These are phyloP conservation scores for Fratercula arctica DNA, from an alignment of 2,797 vertebrate genomes.

Conservation along the genomic window DNA sequence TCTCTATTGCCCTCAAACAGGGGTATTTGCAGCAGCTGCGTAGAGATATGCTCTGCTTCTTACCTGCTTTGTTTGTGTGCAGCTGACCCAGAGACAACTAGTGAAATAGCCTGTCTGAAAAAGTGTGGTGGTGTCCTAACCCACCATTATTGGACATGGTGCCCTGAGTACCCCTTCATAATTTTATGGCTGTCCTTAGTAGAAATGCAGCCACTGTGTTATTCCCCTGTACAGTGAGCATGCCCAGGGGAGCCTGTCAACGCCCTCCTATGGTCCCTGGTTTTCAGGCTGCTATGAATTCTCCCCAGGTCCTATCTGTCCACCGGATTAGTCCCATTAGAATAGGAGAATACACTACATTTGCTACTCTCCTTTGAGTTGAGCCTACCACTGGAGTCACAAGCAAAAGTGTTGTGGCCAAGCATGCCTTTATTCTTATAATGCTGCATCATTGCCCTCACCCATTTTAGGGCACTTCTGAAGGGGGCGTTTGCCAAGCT, in stretches of 20 bases:
- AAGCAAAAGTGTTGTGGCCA: neutral
- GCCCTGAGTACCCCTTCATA: neutral
- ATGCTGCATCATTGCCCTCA: neutral
- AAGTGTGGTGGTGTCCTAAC: neutral
- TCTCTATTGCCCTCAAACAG: neutral
- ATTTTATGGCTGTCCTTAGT: neutral
- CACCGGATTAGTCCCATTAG: fast-evolving
- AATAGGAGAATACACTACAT: neutral
- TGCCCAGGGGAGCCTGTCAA: neutral
- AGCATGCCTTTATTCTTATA: neutral
- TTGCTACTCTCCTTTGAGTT: neutral
- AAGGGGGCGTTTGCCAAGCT: neutral
- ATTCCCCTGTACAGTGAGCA: neutral
- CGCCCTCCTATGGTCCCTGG: neutral
- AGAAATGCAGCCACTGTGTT: neutral
- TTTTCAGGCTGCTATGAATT: neutral
- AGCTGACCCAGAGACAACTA: neutral
- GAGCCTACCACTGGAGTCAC: neutral
- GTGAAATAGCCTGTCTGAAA: neutral
- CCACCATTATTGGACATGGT: fast-evolving
- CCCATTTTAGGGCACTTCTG: neutral
- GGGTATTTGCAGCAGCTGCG: neutral
- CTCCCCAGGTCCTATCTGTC: neutral
- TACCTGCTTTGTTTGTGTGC: neutral
- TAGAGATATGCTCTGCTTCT: neutral